Conservation (phyloP, 2,888 invertebrate genomes). For the Oxytorus armatus region DNA sequence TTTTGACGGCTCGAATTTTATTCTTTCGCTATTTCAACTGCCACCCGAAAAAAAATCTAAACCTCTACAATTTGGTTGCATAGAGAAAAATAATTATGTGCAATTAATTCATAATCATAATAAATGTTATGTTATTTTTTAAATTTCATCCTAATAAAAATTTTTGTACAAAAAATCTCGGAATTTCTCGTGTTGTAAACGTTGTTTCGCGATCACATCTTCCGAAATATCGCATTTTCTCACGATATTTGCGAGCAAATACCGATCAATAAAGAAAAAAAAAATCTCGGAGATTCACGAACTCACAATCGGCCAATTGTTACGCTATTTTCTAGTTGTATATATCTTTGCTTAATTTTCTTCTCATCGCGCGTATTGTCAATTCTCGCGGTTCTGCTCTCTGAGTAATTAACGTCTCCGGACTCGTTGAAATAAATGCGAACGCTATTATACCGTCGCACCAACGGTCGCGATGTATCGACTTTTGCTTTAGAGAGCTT, state of each 20-base stretch:
- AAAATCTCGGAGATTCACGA: slow-evolving; percentile 2
- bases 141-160: too few species aligned
- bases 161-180: too few species aligned
- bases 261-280: slow-evolving; percentile 13
- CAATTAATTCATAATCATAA: too few species aligned
- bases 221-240: slow-evolving; percentile 25
- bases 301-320: slow-evolving; percentile 30
- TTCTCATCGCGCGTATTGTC: slow-evolving; percentile 19
- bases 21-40: too few species aligned
- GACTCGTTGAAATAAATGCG: slow-evolving; percentile 50
- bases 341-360: slow-evolving; percentile 2
- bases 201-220: neutral
- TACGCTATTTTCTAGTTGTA: slow-evolving; percentile 23
- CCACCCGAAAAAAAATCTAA: too few species aligned
- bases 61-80: too few species aligned
- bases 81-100: too few species aligned
- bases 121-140: too few species aligned
- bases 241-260: slow-evolving; percentile 8
- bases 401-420: slow-evolving; percentile 51
- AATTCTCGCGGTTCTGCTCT: slow-evolving; percentile 10
- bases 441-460: slow-evolving; percentile 1
- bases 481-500: slow-evolving; percentile 47
- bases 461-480: neutral
- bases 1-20: too few species aligned
- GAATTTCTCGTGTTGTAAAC: too few species aligned